Evolutionary conservation across 2,797 vertebrate species (phyloP).

Genomic region (Esox masquinongy): DNA sequence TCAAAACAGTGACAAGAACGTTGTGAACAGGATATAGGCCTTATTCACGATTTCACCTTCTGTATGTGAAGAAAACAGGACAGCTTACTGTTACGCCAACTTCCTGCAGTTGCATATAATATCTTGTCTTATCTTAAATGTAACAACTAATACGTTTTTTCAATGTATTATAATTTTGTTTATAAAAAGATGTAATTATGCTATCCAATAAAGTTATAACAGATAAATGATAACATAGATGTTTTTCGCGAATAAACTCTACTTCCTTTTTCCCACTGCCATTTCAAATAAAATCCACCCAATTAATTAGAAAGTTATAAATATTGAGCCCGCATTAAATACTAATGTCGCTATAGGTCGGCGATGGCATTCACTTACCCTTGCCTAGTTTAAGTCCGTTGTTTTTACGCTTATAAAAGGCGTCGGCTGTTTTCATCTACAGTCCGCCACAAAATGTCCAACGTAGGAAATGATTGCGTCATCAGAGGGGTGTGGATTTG

Average conservation of each 20-base stretch:
- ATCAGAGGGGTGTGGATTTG: neutral
- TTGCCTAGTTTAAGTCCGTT: accelerated
- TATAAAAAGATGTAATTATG: neutral
- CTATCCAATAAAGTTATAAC: neutral
- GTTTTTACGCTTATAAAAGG: neutral
- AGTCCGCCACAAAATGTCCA: neutral
- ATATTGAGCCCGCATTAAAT: neutral
- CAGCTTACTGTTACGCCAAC: neutral
- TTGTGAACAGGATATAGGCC: neutral
- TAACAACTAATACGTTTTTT: neutral
- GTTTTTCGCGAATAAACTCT: neutral
- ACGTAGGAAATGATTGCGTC: conserved; percentile 12
- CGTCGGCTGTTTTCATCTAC: neutral
- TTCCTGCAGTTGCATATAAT: neutral
- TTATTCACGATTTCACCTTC: neutral
- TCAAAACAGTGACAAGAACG: no score
- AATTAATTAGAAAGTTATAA: neutral
- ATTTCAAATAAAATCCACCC: neutral
- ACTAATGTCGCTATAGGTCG: neutral
- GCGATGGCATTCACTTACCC: neutral
- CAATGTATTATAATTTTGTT: neutral
- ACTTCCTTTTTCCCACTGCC: neutral
- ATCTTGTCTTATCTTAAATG: neutral
- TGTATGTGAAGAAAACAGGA: neutral
- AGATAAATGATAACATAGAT: neutral